Percentiles rank a stretch among this genome's conserved stretches.
Conservation (phyloP, 2,797 vertebrate species). For the Fistularia tabacaria region DNA sequence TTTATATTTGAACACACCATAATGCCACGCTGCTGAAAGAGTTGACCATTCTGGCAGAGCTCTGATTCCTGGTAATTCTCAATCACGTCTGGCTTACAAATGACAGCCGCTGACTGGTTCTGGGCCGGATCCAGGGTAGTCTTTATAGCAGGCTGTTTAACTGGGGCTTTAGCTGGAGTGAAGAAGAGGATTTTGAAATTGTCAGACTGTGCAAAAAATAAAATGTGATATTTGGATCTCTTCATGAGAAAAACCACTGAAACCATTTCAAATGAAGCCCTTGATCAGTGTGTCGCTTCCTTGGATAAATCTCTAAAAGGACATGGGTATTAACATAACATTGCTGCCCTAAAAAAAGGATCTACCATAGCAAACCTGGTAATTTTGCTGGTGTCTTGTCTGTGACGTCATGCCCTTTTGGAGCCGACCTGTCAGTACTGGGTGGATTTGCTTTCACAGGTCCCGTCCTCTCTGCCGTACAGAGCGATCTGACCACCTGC, state of each 20-base stretch:
- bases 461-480: background rate
- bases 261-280: too few relatives aligned
- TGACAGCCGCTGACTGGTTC: conserved; percentile 1
- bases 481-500: fast-evolving
- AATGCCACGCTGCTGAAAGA: conserved; percentile 45
- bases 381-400: background rate
- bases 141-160: conserved; percentile 7
- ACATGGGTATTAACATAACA: too few relatives aligned
- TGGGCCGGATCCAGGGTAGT: background rate
- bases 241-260: too few relatives aligned
- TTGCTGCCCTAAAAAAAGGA: too few relatives aligned
- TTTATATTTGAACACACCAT: conserved; percentile 50
- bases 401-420: background rate
- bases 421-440: background rate
- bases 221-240: background rate
- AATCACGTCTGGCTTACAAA: background rate
- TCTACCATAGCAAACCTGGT: conserved; percentile 33
- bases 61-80: conserved; percentile 14
- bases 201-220: background rate
- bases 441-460: background rate
- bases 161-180: conserved; percentile 1
- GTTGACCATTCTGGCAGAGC: conserved; percentile 15
- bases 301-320: too few relatives aligned
- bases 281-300: background rate
- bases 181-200: background rate